A percentile compares a stretch with the other conserved stretches of the same genome.
These are phyloP conservation scores for Triplophysa rosa DNA, from an alignment of 2,113 vertebrate species.

Conservation along the genomic window DNA sequence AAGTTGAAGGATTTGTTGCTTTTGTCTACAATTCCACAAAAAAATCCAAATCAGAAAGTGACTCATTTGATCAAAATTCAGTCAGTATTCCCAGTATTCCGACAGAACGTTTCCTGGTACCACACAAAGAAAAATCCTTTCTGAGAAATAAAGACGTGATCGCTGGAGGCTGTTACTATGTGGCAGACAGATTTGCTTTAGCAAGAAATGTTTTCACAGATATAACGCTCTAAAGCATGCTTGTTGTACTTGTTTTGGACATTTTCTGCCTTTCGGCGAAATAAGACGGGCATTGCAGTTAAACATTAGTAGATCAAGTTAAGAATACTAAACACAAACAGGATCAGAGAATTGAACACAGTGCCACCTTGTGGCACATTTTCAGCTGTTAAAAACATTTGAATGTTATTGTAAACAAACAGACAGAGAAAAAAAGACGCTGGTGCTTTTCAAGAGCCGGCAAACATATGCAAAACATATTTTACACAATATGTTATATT, in stretches of 20 bases:
- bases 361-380: conserved; percentile 23
- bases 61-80: neutral
- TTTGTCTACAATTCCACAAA: conserved; percentile 80
- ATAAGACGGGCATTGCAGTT: conserved; percentile 16
- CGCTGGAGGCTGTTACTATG: conserved; percentile 5
- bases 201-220: conserved; percentile 16
- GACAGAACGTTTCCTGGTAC: neutral
- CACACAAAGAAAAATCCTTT: neutral
- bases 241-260: conserved; percentile 18
- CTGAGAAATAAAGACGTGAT: neutral
- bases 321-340: neutral
- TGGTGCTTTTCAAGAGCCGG: no score
- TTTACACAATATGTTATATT: no score
- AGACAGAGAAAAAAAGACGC: no score
- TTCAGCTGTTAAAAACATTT: neutral
- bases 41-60: neutral
- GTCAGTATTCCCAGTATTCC: neutral
- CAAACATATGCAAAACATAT: no score
- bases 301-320: conserved; percentile 6
- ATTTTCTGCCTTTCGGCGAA: conserved; percentile 19
- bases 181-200: neutral
- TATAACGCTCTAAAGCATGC: conserved; percentile 7
- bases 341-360: conserved; percentile 1
- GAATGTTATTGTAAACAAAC: neutral
- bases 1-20: conserved; percentile 89